Base-by-base conservation (phyloP, 35 echinoderm and acorn worm species). In the Ptychodera flava region DNA sequence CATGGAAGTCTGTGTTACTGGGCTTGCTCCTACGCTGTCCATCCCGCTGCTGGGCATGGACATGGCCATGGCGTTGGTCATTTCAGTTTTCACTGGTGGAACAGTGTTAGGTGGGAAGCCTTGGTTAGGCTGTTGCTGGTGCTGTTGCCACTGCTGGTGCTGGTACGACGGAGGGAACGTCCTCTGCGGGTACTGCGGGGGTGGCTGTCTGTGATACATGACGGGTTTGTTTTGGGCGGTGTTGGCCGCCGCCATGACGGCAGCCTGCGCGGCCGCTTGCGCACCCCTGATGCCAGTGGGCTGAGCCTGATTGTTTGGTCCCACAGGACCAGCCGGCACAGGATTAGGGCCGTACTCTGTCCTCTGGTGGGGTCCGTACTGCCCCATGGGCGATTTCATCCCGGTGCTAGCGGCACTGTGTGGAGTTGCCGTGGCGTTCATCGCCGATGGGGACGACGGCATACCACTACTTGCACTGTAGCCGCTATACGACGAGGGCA, bases 161-260 rank as follows among this genome's bases (percentile, higher is more conserved):
- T 86, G 85, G 35, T 52, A 36, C 35, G 34, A 79, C 31, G 29
- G 36, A 28, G 28, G 82, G 82, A 34, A 36, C 64, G 86, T 86
- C 34, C 80, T 78, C 79, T 89, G 87, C 79, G 80, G 87, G 0
- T 79, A 87, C 78, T 77, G 88, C 78, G 88, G 88, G 80, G 35
- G 88, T 37, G 78, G 86, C 34, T 80, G 35, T 77, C 86, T n/a
- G 31, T 15, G 82, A 36, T 36, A 31, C 28, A 84, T n/a, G 27
- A 82, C 31, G 35, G 34, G 22, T 31, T 31, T 82, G 80, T 1
- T 82, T n/a, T 85, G 78, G 28, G 92, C 92, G 1, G 85, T 89
- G 77, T 90, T 94, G 0, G 92, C 92, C 34, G 92, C 92, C 77
- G 92, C 92, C 33, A 89, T 85, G 35, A 94, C 89, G 30, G 92